These are phyloP conservation scores for Odontocerum albicorne DNA, from an alignment of 2,888 invertebrate species.

Conservation along the genomic window DNA sequence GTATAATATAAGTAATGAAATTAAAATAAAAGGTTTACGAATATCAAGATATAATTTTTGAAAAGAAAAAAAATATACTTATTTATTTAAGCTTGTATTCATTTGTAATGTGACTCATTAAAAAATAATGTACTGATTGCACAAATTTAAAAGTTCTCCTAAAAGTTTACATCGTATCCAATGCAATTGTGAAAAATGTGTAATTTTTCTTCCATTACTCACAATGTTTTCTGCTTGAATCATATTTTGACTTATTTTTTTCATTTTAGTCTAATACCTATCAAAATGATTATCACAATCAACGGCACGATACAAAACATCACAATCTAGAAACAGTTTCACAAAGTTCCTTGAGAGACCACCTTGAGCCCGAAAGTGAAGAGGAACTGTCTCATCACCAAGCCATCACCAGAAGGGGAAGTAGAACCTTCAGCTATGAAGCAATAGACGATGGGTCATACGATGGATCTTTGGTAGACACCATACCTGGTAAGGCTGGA, in stretches of 20 bases:
- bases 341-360: background rate
- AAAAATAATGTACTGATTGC: too few species aligned
- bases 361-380: background rate
- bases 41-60: too few species aligned
- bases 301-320: conserved; percentile 10
- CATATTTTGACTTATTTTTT: background rate
- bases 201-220: too few species aligned
- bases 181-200: too few species aligned
- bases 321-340: background rate
- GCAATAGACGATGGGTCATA: conserved; percentile 31
- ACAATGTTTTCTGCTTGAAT: background rate
- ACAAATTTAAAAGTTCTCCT: too few species aligned
- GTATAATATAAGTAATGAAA: too few species aligned
- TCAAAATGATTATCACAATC: conserved; percentile 14
- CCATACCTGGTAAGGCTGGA: conserved; percentile 49
- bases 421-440: conserved; percentile 11
- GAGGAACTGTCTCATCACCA: conserved; percentile 2
- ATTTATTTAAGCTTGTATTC: too few species aligned
- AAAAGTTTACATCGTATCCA: too few species aligned
- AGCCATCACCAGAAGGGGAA: conserved; percentile 3
- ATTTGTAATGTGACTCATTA: too few species aligned
- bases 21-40: too few species aligned
- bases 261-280: conserved; percentile 5
- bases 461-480: conserved; percentile 40
- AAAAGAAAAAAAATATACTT: too few species aligned